phyloP scores from a whole-genome alignment of 2,113 vertebrate genomes.

The Porphyrio hochstetteri region DNA sequence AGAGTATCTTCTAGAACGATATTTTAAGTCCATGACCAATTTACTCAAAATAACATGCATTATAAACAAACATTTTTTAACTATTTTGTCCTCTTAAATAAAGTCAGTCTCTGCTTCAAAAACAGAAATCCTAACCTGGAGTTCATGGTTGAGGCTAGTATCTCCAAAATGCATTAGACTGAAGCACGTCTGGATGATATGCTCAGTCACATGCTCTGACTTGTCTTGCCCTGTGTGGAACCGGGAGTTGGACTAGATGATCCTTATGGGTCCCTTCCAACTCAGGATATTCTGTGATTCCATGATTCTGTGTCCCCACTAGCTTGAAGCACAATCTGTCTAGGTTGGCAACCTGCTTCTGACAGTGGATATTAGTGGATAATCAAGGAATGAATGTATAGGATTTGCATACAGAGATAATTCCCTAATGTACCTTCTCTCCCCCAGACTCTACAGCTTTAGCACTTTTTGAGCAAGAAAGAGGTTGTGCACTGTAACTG shows the following conservation, averaged over 20 bases:
- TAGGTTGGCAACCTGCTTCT: background rate
- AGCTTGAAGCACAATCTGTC: background rate
- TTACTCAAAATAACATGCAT: background rate
- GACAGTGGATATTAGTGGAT: background rate
- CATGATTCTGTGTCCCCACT: too few species aligned
- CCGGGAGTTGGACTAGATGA: too few species aligned
- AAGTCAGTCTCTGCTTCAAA: background rate
- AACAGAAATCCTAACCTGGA: background rate
- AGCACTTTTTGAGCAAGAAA: background rate
- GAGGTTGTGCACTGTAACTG: background rate
- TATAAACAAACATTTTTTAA: background rate
- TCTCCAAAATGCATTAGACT: background rate
- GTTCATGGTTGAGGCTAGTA: background rate
- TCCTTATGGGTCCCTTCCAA: too few species aligned
- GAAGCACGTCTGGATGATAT: background rate
- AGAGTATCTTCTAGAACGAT: background rate
- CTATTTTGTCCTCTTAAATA: background rate
- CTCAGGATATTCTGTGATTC: too few species aligned
- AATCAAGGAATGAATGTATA: background rate
- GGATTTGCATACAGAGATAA: background rate
- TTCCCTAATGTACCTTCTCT: background rate
- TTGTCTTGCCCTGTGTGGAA: too few species aligned
- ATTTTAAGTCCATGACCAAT: background rate
- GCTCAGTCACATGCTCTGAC: too few species aligned
- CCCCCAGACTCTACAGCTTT: background rate